Evolutionary conservation across 1,140 invertebrate genomes (phyloP), one percentile per base, ranked within the genome.

Genomic region (Acyrthosiphon pisum): DNA sequence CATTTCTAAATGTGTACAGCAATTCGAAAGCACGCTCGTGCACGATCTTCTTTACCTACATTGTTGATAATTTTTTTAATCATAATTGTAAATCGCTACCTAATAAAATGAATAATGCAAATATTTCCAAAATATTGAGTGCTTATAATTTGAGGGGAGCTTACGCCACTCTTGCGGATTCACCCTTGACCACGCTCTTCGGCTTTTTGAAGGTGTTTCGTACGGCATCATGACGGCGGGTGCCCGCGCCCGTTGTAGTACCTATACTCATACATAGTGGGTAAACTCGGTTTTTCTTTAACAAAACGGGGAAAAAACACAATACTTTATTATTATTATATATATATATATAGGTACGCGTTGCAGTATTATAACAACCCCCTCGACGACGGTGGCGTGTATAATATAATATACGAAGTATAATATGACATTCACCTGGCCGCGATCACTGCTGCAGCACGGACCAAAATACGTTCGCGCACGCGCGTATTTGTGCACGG

Each of bases 281-380:
- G 60, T 76, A 76, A n/a, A 76, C 60, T 76, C 60, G 60, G 60
- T 76, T n/a, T 76, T 76, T n/a, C 60, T 76, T 76, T 76, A 76
- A n/a, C 11, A n/a, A 76, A 76, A 76, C 60, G 60, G 60, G 60
- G n/a, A 76, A 76, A 76, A 76, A 76, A 76, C n/a, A 76, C 60
- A 76, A 76, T n/a, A 35, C 30, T 18, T n/a, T 76, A 76, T 30
- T n/a, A 76, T 76, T n/a, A 6, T n/a, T 14, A 68, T 76, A 30
- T 60, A 30, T 30, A 4, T 30, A 30, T 30, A 30, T 60, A 30
- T 60, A 30, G 0, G 11, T 30, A 76, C 60, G 30, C 60, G 30
- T 76, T 14, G 60, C 30, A n/a, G 60, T 76, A 76, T 76, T 76
- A 41, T 41, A 76, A 76, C 60, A 76, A 76, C n/a, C 30, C 60